phyloP scores from a whole-genome alignment of 1,140 invertebrate genomes.

The Drosophila lini region DNA sequence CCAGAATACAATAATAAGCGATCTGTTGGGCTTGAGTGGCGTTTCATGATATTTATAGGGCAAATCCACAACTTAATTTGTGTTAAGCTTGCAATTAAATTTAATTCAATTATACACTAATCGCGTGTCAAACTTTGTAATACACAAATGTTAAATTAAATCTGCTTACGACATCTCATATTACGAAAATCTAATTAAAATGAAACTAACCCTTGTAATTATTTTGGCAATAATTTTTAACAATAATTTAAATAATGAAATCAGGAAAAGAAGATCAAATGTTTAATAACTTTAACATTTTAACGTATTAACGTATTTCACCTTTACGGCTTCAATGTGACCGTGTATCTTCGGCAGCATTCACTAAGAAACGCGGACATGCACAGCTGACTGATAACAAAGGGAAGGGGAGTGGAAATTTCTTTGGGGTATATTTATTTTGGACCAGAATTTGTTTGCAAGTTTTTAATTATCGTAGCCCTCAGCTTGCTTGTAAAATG shows the following conservation, averaged over 20 bases:
- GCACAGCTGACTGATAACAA: conserved; percentile 47
- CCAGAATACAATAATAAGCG: neutral
- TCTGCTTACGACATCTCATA: neutral
- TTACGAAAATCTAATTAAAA: neutral
- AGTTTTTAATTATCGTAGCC: conserved; percentile 34
- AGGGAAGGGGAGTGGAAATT: conserved; percentile 9
- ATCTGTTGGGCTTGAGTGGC: neutral
- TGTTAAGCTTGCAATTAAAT: no score
- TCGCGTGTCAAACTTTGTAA: neutral
- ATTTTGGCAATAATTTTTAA: neutral
- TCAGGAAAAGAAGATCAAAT: no score
- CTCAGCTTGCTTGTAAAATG: conserved; percentile 29
- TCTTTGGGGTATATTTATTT: conserved; percentile 29
- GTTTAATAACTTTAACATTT: no score
- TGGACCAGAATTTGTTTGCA: conserved; percentile 27
- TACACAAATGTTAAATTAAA: neutral
- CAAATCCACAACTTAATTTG: neutral
- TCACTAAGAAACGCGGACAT: conserved; percentile 15
- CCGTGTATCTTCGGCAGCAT: neutral
- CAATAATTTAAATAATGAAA: neutral
- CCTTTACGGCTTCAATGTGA: neutral
- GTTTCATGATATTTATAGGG: neutral
- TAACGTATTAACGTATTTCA: neutral
- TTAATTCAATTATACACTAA: neutral
- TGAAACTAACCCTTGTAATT: neutral